Percentiles rank a stretch among this genome's conserved stretches.
These are phyloP conservation scores for Rostratula benghalensis DNA, from an alignment of 2,113 vertebrate species.

Conservation along the genomic window DNA sequence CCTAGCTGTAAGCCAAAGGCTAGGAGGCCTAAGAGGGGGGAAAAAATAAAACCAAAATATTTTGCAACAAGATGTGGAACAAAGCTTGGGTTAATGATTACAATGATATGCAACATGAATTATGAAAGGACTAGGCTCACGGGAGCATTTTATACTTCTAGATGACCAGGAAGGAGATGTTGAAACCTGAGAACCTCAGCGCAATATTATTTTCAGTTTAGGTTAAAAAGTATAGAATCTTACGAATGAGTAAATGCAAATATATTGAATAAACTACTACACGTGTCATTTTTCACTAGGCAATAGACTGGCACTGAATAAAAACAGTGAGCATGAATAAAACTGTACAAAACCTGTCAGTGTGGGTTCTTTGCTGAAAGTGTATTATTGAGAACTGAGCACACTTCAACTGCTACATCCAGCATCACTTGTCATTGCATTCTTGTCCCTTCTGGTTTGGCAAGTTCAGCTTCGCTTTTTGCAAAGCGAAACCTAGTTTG, in stretches of 20 bases:
- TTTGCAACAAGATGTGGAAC: background rate
- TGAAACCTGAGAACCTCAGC: background rate
- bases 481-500: background rate
- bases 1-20: background rate
- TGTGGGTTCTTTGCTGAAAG: background rate
- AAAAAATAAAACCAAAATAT: background rate
- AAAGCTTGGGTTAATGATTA: background rate
- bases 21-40: background rate
- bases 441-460: background rate
- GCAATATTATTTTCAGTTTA: background rate
- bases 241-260: background rate
- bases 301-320: background rate
- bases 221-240: background rate
- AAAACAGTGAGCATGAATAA: background rate
- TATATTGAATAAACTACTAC: background rate
- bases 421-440: background rate
- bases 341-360: background rate
- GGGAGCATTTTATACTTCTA: background rate
- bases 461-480: background rate
- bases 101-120: background rate
- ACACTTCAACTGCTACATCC: background rate
- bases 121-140: background rate
- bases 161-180: background rate
- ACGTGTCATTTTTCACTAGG: background rate
- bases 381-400: background rate